These are phyloP conservation scores for Ailurus styani DNA, from an alignment of 2,113 vertebrate genomes.

Conservation along the genomic window DNA sequence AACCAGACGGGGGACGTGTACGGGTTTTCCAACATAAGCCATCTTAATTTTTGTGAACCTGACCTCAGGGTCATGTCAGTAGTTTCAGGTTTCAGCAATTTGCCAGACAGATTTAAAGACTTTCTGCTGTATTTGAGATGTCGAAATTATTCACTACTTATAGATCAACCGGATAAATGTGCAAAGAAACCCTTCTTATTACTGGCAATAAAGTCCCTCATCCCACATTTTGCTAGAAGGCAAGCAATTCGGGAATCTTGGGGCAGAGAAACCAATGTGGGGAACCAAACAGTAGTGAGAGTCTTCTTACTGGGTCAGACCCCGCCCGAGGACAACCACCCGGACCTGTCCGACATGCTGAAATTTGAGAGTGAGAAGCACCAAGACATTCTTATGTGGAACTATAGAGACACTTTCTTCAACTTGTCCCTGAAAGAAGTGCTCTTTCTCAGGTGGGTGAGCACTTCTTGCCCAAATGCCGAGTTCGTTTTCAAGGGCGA, in stretches of 20 bases:
- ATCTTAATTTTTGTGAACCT: constrained; percentile 82
- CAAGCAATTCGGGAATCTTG: constrained; percentile 96
- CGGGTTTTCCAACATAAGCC: constrained; percentile 76
- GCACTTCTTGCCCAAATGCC: constrained; percentile 81
- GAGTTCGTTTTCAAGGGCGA: constrained; percentile 92
- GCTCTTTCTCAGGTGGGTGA: constrained; percentile 94
- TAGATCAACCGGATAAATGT: constrained; percentile 87
- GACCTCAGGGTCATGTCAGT: constrained; percentile 80
- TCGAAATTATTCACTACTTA: constrained; percentile 87
- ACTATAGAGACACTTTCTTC: constrained; percentile 94
- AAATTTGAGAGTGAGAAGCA: constrained; percentile 87
- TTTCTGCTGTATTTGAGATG: constrained; percentile 92
- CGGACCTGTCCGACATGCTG: constrained; percentile 88
- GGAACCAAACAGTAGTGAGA: constrained; percentile 84
- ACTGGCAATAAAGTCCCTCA: constrained; percentile 91
- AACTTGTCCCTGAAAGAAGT: constrained; percentile 96
- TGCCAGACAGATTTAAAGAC: constrained; percentile 91
- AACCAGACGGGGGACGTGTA: constrained; percentile 78
- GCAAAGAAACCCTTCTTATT: constrained; percentile 88
- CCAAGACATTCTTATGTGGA: constrained; percentile 92
- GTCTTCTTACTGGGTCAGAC: constrained; percentile 92
- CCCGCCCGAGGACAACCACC: constrained; percentile 84
- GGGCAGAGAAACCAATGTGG: constrained; percentile 85
- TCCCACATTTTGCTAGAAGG: constrained; percentile 91
- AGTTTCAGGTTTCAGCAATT: constrained; percentile 84